These are phyloP conservation scores for Paedocypris micromegethes DNA, from an alignment of 2,797 vertebrate genomes.

Conservation along the genomic window DNA sequence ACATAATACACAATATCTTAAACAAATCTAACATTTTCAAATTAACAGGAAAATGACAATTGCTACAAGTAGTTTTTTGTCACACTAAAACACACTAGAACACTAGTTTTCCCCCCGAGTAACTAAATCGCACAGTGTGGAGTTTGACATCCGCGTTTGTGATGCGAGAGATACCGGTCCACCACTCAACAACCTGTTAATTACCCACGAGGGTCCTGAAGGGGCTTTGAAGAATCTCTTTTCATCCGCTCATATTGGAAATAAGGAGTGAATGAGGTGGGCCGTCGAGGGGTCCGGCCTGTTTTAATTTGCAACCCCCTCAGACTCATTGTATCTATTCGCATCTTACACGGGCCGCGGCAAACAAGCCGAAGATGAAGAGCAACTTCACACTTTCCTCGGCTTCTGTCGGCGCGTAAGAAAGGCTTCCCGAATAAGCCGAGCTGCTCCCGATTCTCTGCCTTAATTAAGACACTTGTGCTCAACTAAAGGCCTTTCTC, in stretches of 20 bases:
- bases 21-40: too few relatives aligned
- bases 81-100: too few relatives aligned
- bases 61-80: too few relatives aligned
- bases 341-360: conserved; percentile 61
- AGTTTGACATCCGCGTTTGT: too few relatives aligned
- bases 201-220: conserved; percentile 61
- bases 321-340: conserved; percentile 61
- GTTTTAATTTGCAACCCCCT: conserved; percentile 63
- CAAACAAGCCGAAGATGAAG: conserved; percentile 58
- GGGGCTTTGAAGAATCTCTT: conserved; percentile 62
- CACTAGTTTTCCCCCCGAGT: too few relatives aligned
- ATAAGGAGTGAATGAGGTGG: conserved; percentile 55
- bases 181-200: conserved; percentile 53
- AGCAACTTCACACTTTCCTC: conserved; percentile 54
- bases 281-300: conserved; percentile 55
- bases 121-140: too few relatives aligned
- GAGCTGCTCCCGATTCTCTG: conserved; percentile 49
- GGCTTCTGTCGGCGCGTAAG: conserved; percentile 48
- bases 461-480: conserved; percentile 61
- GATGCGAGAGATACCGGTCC: conserved; percentile 1
- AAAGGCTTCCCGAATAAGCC: conserved; percentile 57
- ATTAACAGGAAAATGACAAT: too few relatives aligned
- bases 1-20: too few relatives aligned
- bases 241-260: conserved; percentile 50
- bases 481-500: conserved; percentile 49